A percentile compares a stretch with the other conserved stretches of the same genome.
Conservation (phyloP, 2,113 vertebrate genomes). For the Hydrolagus affinis region DNA sequence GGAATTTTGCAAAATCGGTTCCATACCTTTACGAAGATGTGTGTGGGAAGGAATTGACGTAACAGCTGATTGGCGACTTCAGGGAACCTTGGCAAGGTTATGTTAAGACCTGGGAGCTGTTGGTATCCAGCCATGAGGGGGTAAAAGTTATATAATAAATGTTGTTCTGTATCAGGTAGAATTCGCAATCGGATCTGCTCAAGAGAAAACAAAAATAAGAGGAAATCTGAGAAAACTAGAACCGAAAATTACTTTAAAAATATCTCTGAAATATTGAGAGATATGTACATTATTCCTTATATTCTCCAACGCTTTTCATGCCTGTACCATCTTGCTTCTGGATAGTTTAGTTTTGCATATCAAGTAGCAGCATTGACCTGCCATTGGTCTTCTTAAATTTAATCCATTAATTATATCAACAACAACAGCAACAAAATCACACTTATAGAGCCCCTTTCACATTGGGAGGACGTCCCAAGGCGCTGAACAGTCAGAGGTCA, state of each 20-base stretch:
- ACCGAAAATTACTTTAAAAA: background rate
- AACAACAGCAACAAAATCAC: too few relatives aligned
- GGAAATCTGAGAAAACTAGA: background rate
- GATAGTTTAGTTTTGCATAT: background rate
- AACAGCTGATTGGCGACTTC: constrained; percentile 67
- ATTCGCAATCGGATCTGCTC: constrained; percentile 80
- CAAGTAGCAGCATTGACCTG: too few relatives aligned
- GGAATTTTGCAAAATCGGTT: background rate
- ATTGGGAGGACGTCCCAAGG: too few relatives aligned
- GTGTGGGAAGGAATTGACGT: constrained; percentile 78
- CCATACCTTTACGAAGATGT: constrained; percentile 89
- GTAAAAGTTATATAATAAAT: constrained; percentile 92
- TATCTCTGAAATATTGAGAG: background rate
- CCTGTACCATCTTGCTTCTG: background rate
- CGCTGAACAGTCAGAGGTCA: too few relatives aligned
- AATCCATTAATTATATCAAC: too few relatives aligned
- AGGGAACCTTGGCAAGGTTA: constrained; percentile 72
- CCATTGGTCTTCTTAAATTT: too few relatives aligned
- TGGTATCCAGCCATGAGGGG: constrained; percentile 95
- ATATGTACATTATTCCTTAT: background rate
- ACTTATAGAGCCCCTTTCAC: too few relatives aligned
- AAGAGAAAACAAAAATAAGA: constrained; percentile 20
- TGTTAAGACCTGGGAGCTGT: constrained; percentile 76
- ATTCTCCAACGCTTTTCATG: background rate
- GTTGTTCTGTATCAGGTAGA: constrained; percentile 79